Conservation (phyloP, 2,888 invertebrate species). For the Eupithecia inturbata region DNA sequence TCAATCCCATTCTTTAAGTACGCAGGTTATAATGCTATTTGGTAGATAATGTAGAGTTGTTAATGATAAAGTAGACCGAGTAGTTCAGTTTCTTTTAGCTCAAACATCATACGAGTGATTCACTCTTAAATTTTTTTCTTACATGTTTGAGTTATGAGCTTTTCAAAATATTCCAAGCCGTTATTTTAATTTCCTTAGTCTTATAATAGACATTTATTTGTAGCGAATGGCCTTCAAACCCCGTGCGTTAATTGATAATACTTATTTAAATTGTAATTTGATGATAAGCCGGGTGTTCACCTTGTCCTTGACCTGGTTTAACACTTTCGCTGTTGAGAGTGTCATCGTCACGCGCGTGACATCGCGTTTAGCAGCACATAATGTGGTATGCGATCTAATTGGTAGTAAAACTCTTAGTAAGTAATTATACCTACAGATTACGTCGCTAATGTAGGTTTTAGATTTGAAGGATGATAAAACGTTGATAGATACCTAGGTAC, state of each 20-base stretch:
- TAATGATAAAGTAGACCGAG: background rate
- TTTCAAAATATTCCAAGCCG: constrained; percentile 3
- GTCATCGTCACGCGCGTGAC: constrained; percentile 24
- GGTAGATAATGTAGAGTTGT: background rate
- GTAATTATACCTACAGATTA: no score
- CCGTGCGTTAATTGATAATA: constrained; percentile 16
- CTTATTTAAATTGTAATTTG: constrained; percentile 14
- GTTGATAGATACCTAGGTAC: no score
- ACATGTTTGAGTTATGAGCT: constrained; percentile 6
- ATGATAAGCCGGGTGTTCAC: constrained; percentile 11
- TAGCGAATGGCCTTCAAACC: constrained; percentile 16
- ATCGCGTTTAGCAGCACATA: background rate
- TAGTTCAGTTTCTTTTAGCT: background rate
- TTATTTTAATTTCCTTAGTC: constrained; percentile 15
- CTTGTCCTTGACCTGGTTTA: constrained; percentile 15
- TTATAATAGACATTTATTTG: constrained; percentile 19
- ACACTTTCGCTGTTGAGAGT: background rate
- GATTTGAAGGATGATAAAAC: no score
- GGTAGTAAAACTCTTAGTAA: background rate
- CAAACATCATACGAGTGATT: background rate
- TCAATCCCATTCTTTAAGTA: no score
- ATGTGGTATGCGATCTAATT: background rate
- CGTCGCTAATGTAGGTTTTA: no score
- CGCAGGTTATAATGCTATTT: background rate
- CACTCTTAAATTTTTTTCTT: constrained; percentile 4